These are phyloP conservation scores for Hypomecis punctinalis DNA, from an alignment of 2,888 invertebrate species.

Conservation along the genomic window DNA sequence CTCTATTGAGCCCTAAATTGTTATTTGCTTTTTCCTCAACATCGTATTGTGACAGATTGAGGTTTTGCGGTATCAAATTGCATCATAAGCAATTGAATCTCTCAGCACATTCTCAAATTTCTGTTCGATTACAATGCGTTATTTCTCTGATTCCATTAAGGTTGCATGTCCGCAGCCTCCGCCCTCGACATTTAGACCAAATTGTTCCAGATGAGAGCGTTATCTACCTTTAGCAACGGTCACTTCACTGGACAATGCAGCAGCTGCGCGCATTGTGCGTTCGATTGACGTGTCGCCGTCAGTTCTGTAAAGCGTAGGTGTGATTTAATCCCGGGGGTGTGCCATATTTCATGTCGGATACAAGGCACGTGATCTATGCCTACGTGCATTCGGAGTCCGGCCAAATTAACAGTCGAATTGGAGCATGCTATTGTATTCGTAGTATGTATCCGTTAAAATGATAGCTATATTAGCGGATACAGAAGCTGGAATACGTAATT, in stretches of 20 bases:
- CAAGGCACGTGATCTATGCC: slow-evolving; percentile 4
- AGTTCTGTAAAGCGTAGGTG: slow-evolving; percentile 23
- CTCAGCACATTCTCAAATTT: slow-evolving; percentile 14
- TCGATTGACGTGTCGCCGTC: slow-evolving; percentile 18
- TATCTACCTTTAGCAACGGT: slow-evolving; percentile 45
- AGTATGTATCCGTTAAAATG: too few relatives aligned
- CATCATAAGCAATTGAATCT: slow-evolving; percentile 4
- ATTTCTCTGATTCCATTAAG: slow-evolving; percentile 11
- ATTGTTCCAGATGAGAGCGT: slow-evolving; percentile 18
- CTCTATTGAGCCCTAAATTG: not conserved
- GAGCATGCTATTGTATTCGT: not conserved
- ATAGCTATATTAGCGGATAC: too few relatives aligned
- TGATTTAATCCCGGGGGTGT: slow-evolving; percentile 25
- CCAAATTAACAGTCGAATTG: slow-evolving; percentile 1
- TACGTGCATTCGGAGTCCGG: slow-evolving; percentile 3
- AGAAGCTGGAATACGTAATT: too few relatives aligned
- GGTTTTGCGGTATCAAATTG: slow-evolving; percentile 4
- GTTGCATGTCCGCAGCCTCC: slow-evolving; percentile 19
- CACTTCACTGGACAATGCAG: slow-evolving; percentile 47
- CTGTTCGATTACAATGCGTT: slow-evolving; percentile 8
- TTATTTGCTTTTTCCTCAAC: not conserved
- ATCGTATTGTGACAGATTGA: not conserved
- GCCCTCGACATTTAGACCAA: slow-evolving; percentile 18
- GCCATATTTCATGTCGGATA: slow-evolving; percentile 22
- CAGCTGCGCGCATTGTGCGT: slow-evolving; percentile 45